Evolutionary conservation across 2,113 vertebrate genomes (phyloP).

Genomic region (Paramormyrops kingsleyae): DNA sequence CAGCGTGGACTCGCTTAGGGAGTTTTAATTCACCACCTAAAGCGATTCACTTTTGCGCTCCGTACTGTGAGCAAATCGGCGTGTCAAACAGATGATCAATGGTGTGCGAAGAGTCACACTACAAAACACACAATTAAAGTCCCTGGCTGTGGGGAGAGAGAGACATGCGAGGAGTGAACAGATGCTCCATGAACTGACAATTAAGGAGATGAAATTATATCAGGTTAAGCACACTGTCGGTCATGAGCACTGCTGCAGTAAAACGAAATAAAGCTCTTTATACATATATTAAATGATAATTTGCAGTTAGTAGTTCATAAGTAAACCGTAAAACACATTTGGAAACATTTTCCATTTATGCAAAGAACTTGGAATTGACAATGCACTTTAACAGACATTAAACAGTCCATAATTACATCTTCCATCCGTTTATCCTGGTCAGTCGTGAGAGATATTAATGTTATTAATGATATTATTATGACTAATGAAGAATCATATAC

Average conservation of each 20-base stretch:
- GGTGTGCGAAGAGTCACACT: background rate
- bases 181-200: background rate
- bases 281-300: background rate
- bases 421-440: background rate
- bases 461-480: background rate
- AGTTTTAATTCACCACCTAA: background rate
- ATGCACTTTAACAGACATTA: background rate
- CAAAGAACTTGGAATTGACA: background rate
- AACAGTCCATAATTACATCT: background rate
- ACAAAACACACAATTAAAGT: background rate
- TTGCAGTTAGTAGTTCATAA: background rate
- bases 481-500: background rate
- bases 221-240: background rate
- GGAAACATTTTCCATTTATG: background rate
- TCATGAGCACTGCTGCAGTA: background rate
- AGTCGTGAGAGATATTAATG: background rate
- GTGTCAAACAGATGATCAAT: background rate
- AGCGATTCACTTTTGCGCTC: background rate
- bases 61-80: background rate
- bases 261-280: background rate
- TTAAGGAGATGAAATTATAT: background rate
- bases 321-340: background rate
- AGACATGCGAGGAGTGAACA: background rate
- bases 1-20: background rate
- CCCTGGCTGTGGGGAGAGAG: background rate